Base-by-base conservation (phyloP, 2,888 invertebrate species). In the Didymodactylos carnosus region DNA sequence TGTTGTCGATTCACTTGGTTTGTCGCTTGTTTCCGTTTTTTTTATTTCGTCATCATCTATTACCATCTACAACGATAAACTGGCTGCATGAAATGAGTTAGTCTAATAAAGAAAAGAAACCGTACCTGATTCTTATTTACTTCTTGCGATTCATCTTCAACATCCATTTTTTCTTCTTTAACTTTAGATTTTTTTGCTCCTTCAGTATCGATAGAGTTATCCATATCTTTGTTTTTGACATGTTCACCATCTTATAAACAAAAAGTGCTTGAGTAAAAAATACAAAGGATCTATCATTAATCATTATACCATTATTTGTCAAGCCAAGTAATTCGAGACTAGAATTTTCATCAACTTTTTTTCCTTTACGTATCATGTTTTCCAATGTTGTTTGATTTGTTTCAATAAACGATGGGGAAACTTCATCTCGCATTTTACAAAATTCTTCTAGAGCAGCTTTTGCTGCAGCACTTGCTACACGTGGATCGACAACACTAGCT, bases 401-500 rank as follows among this genome's bases (percentile, higher is more conserved):
- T 82, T 97, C 95, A 85, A 94, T 88, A 80, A 98, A 88, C 4
- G 92, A 89, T 1, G 93, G 91, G 1, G 98, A 97, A 19, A 98
- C 94, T 85, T 97, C 95, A 83, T 87, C 91, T 86, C 95, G 97
- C 79, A 98, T 93, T 78, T 91, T 93, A 2, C 93, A 91, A 83
- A 97, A 98, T 84, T 97, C 97, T 83, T 84, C 84, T 90, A 98
- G 92, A 1, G 98, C 98, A 0, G 98, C 94, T 81, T 92, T 92
- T 0, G 97, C 94, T 5, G 98, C 98, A 41, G 93, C 91, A 23
- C 93, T 90, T 0, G 98, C 98, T 69, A 99, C 94, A 76, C 97
- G 87, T 0, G 98, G 98, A 84, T 99, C 98, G 0, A 99, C 97
- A 0, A 97, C 94, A 0, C 95, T 95, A 0, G 98, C 97, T 73